Base-by-base conservation (phyloP, 2,797 vertebrate species). In the Lophotriccus pileatus region DNA sequence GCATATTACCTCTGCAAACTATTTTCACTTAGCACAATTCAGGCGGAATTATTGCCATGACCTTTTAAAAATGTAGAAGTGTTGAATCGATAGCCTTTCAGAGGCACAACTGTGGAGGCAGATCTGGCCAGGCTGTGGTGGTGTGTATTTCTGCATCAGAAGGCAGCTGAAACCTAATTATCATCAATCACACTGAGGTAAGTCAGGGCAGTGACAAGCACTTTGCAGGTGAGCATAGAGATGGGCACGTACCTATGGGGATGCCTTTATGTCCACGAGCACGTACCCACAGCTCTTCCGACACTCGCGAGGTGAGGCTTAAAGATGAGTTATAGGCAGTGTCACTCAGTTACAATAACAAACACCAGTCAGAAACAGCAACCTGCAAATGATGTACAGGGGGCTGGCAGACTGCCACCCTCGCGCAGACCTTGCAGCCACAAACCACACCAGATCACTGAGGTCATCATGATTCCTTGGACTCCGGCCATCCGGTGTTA, bases 131-230 rank as follows among this genome's bases (percentile, higher is more conserved):
- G 16, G 90, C 95, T 79, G 81, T 81, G 95, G 96, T 95, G 91
- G 68, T 70, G 93, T 94, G 96, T 66, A 93, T 98, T 98, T 98
- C 97, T 98, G 97, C 97, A 97, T 95, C 97, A 97, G 97, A 89
- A 98, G 97, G 97, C 97, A 97, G 98, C 95, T 96, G 97, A 98
- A 97, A 98, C 96, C 98, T 97, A 95, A 98, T 98, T 98, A 98
- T 98, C 96, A 89, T 98, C 98, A 96, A 97, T 98, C 98, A 98
- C 93, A 53, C 69, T 30, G 39, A 96, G 96, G 97, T 93, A 86
- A 97, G 94, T 60, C 92, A 44, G 24, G 28, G 74, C 18, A 0
- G 80, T 46, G 94, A 97, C 79, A 87, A 95, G 90, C 72, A 22
- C 79, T 16, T 64, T 69, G 78, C 93, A 68, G 94, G 93, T 76